phyloP scores from a whole-genome alignment of 2,113 vertebrate species.

The Regulus satrapa region DNA sequence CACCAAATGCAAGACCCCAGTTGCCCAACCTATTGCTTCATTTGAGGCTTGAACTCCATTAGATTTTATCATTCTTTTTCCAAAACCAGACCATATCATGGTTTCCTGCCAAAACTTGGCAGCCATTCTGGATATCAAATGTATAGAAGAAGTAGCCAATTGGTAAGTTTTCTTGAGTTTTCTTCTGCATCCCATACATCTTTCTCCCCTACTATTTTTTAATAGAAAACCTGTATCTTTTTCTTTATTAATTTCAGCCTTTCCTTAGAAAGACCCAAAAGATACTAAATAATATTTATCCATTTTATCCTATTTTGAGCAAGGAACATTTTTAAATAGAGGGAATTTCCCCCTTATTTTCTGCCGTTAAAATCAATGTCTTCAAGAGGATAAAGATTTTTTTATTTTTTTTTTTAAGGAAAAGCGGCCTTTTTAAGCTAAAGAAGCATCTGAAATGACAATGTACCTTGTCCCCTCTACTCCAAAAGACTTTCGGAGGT shows the following conservation, averaged over 20 bases:
- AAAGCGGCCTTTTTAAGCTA: background rate
- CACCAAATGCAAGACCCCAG: background rate
- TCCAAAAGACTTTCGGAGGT: constrained; percentile 89
- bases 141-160: background rate
- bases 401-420: background rate
- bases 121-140: background rate
- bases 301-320: background rate
- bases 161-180: background rate
- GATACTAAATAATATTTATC: background rate
- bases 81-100: background rate
- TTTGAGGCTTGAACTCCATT: background rate
- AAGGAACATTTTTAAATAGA: background rate
- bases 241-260: background rate
- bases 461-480: constrained; percentile 90
- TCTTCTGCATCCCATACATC: background rate
- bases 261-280: background rate
- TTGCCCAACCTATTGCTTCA: background rate
- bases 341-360: background rate
- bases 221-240: background rate
- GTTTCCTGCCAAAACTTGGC: background rate
- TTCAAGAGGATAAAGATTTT: background rate
- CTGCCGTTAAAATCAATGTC: background rate
- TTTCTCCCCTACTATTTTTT: background rate
- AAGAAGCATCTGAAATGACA: background rate
- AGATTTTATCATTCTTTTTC: background rate